Conservation (phyloP, 2,797 vertebrate genomes). For the Taenioides sp. region DNA sequence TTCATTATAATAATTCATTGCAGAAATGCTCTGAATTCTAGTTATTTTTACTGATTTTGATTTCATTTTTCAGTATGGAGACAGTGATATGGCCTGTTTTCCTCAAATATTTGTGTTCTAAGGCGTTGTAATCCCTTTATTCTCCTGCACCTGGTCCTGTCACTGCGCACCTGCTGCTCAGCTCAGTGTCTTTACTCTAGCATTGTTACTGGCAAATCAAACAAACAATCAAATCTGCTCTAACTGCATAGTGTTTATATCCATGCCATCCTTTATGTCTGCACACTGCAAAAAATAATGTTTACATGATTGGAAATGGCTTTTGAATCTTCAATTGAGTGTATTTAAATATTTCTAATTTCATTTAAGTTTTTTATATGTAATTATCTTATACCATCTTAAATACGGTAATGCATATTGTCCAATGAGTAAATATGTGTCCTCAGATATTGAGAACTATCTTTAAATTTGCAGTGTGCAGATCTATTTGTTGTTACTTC, state of each 20-base stretch:
- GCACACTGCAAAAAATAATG: background rate
- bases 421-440: no score
- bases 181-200: conserved; percentile 23
- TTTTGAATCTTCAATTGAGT: no score
- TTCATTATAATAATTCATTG: background rate
- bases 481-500: conserved; percentile 9
- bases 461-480: background rate
- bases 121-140: conserved; percentile 35
- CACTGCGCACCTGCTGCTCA: conserved; percentile 25
- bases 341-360: no score
- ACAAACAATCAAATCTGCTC: conserved; percentile 6
- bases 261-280: conserved; percentile 10
- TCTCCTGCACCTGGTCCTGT: conserved; percentile 41
- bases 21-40: background rate
- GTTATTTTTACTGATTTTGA: background rate
- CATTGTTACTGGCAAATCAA: conserved; percentile 3
- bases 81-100: conserved; percentile 26
- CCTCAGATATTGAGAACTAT: no score
- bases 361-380: no score
- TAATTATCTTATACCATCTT: no score
- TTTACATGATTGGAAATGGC: background rate
- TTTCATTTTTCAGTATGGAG: conserved; percentile 2
- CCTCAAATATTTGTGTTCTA: conserved; percentile 43
- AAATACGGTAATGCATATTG: no score
- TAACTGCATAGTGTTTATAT: conserved; percentile 15